These are phyloP conservation scores for Nycticebus coucang DNA, from an alignment of 2,113 vertebrate species.

Conservation along the genomic window DNA sequence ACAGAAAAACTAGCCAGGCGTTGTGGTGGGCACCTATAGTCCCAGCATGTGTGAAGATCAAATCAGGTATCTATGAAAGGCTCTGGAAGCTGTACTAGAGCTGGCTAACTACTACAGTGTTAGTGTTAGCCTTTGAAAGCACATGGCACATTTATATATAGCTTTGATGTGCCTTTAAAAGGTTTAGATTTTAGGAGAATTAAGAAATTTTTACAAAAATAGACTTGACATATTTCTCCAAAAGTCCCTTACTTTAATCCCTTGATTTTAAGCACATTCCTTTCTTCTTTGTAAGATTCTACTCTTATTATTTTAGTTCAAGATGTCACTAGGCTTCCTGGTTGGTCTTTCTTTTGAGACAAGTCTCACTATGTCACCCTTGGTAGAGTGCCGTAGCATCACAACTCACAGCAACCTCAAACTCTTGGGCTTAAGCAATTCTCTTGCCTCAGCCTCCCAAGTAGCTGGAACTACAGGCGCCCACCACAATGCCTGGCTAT, in stretches of 20 bases:
- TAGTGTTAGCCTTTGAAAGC: not conserved
- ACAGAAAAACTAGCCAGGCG: too few species aligned
- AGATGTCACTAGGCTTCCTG: not conserved
- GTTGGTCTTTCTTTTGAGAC: not conserved
- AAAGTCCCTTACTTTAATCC: not conserved
- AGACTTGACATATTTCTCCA: not conserved
- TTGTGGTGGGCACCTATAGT: too few species aligned
- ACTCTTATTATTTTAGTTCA: not conserved
- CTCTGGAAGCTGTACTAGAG: slow-evolving; percentile 10
- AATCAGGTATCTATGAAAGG: slow-evolving; percentile 27
- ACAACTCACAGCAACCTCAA: too few species aligned
- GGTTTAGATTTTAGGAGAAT: slow-evolving; percentile 40
- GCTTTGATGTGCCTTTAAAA: not conserved
- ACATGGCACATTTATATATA: not conserved
- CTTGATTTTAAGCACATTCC: slow-evolving; percentile 1
- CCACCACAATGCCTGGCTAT: too few species aligned
- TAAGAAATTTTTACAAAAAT: slow-evolving; percentile 12
- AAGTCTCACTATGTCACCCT: too few species aligned
- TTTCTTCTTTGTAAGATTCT: slow-evolving; percentile 14
- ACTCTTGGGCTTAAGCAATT: too few species aligned
- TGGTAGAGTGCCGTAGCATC: too few species aligned
- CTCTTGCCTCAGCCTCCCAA: too few species aligned
- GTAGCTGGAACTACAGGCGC: too few species aligned
- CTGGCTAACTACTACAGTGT: not conserved
- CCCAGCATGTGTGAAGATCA: not conserved